Conservation (phyloP, 2,113 vertebrate species). For the Zosterops borbonicus region DNA sequence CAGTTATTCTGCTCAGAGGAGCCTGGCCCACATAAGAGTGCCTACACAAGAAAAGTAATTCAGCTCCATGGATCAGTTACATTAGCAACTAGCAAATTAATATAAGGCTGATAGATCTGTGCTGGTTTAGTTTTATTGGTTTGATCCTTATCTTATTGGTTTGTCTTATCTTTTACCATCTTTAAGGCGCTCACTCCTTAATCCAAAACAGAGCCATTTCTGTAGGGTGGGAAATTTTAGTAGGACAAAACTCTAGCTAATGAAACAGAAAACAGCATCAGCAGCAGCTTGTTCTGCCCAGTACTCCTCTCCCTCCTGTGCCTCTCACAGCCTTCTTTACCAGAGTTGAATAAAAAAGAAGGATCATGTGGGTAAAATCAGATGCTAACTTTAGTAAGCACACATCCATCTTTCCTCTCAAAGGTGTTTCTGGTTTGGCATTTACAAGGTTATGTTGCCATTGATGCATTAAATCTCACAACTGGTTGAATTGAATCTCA, state of each 20-base stretch:
- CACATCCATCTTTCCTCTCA: background rate
- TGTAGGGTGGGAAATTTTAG: background rate
- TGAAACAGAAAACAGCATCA: background rate
- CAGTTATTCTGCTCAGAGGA: background rate
- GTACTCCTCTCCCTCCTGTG: background rate
- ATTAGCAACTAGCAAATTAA: background rate
- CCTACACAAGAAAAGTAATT: background rate
- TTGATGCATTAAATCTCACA: background rate
- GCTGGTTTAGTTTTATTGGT: background rate
- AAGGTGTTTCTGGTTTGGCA: background rate
- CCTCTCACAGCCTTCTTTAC: background rate
- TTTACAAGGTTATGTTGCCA: background rate
- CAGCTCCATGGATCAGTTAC: rapidly evolving
- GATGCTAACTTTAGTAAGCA: background rate
- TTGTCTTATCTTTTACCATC: background rate
- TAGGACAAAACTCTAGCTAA: background rate
- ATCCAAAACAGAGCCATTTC: background rate
- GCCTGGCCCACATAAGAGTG: background rate
- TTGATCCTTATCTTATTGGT: background rate
- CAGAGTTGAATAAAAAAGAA: background rate
- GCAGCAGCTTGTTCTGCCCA: background rate
- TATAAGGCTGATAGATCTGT: background rate
- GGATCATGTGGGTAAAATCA: background rate
- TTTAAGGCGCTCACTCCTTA: background rate
- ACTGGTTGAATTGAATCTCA: background rate